Base-by-base conservation (phyloP, 2,797 vertebrate genomes). In the Peromyscus melanophrys region DNA sequence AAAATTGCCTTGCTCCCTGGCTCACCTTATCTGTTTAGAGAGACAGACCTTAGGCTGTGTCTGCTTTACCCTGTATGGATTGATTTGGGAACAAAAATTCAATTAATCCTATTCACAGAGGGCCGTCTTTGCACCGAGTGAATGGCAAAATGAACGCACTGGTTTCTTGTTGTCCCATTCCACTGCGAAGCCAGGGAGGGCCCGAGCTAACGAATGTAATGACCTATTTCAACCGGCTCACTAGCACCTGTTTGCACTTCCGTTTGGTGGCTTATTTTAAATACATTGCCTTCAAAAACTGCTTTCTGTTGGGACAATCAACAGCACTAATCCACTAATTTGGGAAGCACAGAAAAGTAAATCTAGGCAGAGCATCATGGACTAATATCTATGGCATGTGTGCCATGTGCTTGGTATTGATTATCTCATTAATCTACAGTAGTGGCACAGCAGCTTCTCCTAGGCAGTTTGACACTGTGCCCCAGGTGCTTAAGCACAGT, bases 21-120 rank as follows among this genome's bases (percentile, higher is more conserved):
- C 76, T 97, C 73, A 97, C 95, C 96, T 97, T 96, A 97, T 95
- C 96, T 95, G 93, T 97, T 97, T 96, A 93, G 95, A 97, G 73
- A 97, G 85, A 96, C 81, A 96, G 97, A 97, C 95, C 96, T 97
- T 95, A 96, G 92, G 67, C 95, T 92, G 92, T 96, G 88, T 96
- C 97, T 97, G 90, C 78, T 90, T 97, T 97, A 90, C 78, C 52
- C 85, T 95, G 49, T 85, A 90, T 95, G 73, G 88, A 95, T 97
- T 96, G 97, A 95, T 97, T 95, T 96, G 95, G 97, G 96, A 78
- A 82, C 82, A 82, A 94, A 96, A 96, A 94, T 95, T 97, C 90
- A 97, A 95, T 97, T 97, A 96, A 90, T 96, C 97, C 95, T 97
- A 97, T 97, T 93, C 96, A 97, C 97, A 95, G 57, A 94, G 96